Evolutionary conservation across 2,888 invertebrate genomes (phyloP).

Genomic region (Azorinus chamasolen): DNA sequence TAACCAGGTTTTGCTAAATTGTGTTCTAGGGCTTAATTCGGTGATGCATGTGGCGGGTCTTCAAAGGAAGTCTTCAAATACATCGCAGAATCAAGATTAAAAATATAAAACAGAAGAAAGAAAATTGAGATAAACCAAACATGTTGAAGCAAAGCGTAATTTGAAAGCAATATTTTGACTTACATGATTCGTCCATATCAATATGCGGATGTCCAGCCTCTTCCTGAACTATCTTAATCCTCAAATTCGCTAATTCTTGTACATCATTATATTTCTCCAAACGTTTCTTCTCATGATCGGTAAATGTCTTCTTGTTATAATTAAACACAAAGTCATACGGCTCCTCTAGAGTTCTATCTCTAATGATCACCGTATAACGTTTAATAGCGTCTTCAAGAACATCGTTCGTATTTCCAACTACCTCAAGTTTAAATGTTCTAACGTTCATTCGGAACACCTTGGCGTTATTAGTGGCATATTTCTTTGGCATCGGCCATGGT

Average conservation of each 20-base stretch:
- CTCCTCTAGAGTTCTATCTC: constrained; percentile 63
- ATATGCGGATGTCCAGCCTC: constrained; percentile 60
- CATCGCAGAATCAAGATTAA: no score
- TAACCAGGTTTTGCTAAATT: no score
- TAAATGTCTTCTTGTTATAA: constrained; percentile 31
- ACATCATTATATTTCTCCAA: constrained; percentile 37
- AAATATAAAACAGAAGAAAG: no score
- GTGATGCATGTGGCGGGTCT: no score
- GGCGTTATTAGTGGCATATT: constrained; percentile 17
- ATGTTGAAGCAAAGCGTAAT: no score
- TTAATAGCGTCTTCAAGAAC: constrained; percentile 88
- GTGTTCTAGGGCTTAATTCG: no score
- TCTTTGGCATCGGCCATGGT: constrained; percentile 55
- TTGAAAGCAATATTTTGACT: no score
- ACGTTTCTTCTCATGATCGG: constrained; percentile 17
- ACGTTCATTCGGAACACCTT: constrained; percentile 38
- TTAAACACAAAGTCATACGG: constrained; percentile 60
- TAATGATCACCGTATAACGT: constrained; percentile 88
- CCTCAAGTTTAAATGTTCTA: constrained; percentile 48
- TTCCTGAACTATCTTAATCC: constrained; percentile 24
- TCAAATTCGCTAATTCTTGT: constrained; percentile 21
- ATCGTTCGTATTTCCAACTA: constrained; percentile 87
- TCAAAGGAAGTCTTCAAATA: no score
- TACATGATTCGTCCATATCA: constrained; percentile 73
- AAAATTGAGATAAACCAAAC: no score